Evolutionary conservation across 2,888 invertebrate genomes (phyloP), one percentile per base, ranked within the genome.

Genomic region (Tachystola acroxantha): DNA sequence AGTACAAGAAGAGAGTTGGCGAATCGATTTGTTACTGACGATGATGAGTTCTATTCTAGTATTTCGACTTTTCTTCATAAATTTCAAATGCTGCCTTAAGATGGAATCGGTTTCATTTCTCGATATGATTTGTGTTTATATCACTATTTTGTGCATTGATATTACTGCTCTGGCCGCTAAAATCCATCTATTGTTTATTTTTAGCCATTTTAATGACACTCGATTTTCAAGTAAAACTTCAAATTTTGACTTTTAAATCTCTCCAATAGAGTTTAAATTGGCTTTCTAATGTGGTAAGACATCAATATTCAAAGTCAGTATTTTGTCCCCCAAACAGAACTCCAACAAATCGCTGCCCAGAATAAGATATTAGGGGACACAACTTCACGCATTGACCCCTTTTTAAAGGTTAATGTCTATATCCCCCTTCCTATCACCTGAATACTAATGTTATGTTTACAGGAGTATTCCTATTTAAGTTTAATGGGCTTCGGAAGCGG

Each of bases 361-460:
- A 82, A 82, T 84, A 82, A 79, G 72, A 71, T 80, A 84, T 81
- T 70, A 81, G 78, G 78, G 78, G 73, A 68, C 68, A 71, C 53
- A 75, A 82, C 71, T 84, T 79, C 72, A 81, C 79, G 76, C 80
- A 74, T 75, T 76, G 84, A 84, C 80, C 84, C 79, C 81, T 82
- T 84, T 84, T 84, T 73, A 82, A 80, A 80, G 81, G 80, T 82
- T 81, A 82, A 84, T 81, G 73, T 69, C 66, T 71, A 62, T 62
- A 69, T 63, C 64, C 59, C 61, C 59, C 64, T 51, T 48, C 48
- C 48, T 66, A 58, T 65, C 68, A 76, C 76, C 76, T 72, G 84
- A 76, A 84, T 84, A 81, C 79, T 75, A 80, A 84, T 72, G 67
- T 54, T 42, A 46, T 60, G 45, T 48, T 51, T 45, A 48, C 43